phyloP scores from a whole-genome alignment of 1,140 invertebrate species.

The Diploscapter pachys region DNA sequence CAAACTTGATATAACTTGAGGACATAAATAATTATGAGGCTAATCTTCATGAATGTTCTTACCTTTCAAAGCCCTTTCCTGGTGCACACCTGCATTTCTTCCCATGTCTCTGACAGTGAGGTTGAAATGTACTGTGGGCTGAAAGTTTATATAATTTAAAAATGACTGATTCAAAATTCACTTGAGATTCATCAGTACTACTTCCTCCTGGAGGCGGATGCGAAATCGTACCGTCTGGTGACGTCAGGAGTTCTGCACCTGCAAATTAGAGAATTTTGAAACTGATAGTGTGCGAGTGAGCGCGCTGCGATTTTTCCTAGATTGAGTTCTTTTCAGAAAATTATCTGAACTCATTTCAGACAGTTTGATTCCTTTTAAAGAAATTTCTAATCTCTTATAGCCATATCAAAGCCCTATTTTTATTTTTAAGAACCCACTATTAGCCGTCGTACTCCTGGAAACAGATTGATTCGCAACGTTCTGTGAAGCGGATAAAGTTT shows the following conservation, averaged over 20 bases:
- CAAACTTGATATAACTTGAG: too few relatives aligned
- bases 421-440: slow-evolving; percentile 10
- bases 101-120: slow-evolving; percentile 26
- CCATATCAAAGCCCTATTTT: too few relatives aligned
- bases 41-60: too few relatives aligned
- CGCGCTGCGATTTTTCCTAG: too few relatives aligned
- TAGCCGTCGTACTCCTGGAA: slow-evolving; percentile 31
- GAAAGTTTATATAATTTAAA: slow-evolving; percentile 4
- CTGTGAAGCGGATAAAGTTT: slow-evolving; percentile 34
- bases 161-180: background rate
- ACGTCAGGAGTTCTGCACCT: slow-evolving; percentile 18
- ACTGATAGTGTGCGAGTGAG: too few relatives aligned
- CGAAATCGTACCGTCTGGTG: slow-evolving; percentile 11
- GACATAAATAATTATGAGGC: too few relatives aligned
- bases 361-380: too few relatives aligned
- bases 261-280: background rate
- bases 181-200: background rate
- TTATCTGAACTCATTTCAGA: too few relatives aligned
- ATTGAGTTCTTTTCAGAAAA: too few relatives aligned
- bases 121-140: slow-evolving; percentile 32
- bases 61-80: too few relatives aligned
- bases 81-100: background rate
- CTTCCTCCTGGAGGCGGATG: background rate
- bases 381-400: too few relatives aligned
- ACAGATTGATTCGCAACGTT: slow-evolving; percentile 9